Conservation (phyloP, 1,140 invertebrate genomes). For the Chironomus striatipennis region DNA sequence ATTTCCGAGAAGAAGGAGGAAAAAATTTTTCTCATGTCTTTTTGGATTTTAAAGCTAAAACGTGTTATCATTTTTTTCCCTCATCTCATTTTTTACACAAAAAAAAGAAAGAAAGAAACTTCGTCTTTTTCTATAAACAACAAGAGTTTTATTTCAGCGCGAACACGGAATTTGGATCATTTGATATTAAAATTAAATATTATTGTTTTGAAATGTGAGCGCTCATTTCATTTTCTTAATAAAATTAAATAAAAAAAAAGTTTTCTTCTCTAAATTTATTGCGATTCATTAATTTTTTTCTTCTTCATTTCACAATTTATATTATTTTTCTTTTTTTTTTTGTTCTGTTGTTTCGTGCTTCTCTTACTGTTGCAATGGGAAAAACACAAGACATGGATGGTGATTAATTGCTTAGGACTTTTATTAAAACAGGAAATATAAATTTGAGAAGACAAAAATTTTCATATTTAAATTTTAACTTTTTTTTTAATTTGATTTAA, state of each 20-base stretch:
- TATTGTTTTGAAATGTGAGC: constrained; percentile 13
- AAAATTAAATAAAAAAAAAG: no score
- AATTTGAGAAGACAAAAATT: neutral
- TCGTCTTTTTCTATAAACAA: neutral
- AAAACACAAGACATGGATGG: neutral
- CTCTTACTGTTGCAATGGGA: neutral
- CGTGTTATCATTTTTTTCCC: constrained; percentile 8
- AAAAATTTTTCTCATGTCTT: neutral
- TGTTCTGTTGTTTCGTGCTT: neutral
- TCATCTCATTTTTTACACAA: neutral
- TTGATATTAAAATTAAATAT: constrained; percentile 15
- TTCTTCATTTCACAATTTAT: neutral
- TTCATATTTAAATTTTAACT: neutral
- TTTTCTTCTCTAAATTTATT: constrained; percentile 10
- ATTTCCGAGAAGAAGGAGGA: neutral
- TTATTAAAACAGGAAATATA: constrained; percentile 10
- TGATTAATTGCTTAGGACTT: neutral
- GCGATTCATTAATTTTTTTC: constrained; percentile 4
- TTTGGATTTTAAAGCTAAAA: neutral
- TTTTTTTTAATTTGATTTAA: no score
- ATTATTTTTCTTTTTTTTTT: no score
- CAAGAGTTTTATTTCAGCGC: constrained; percentile 1
- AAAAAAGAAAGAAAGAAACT: neutral
- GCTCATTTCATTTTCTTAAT: neutral
- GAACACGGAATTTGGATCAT: constrained; percentile 7